Base-by-base conservation (phyloP, 2,113 vertebrate genomes). In the Coturnix japonica region DNA sequence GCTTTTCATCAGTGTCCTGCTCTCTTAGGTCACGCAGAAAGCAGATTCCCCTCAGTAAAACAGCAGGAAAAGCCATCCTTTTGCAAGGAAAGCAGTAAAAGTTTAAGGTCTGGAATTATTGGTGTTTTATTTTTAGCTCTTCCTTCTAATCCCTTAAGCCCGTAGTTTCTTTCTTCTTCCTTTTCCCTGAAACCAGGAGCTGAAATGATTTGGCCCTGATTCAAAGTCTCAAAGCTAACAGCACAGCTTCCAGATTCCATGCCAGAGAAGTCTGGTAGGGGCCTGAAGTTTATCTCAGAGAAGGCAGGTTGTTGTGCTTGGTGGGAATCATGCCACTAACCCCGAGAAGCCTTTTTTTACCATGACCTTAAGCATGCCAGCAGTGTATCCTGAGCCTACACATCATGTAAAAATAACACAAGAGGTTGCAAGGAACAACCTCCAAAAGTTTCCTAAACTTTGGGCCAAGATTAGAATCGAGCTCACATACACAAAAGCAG, bases 71-170 rank as follows among this genome's bases (percentile, higher is more conserved):
- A 80, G 61, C 61, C 84, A 81, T 85, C 63, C n/a, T 47, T 91
- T 56, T 65, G 47, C 80, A 91, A 74, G 57, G 53, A 75, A 96
- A 86, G 85, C 73, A 91, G 88, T 95, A 94, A 81, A 89, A 92
- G 73, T 87, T 82, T 56, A 69, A 81, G 79, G 72, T 89, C 94
- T 94, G 91, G 89, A 47, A 31, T 51, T 57, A 75, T 84, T 89
- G 84, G 74, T 44, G 20, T 46, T 93, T 95, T 96, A 96, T 96
- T 93, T 94, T 96, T 96, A 96, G 91, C 81, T 93, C 94, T 94
- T 89, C 75, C 80, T 82, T 95, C 81, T 96, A 93, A 96, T 93
- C 95, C 91, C 70, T 94, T 96, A 96, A 96, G 87, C 81, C 51
- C 0, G 1, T 7, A 71, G 92, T 87, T 96, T 84, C 92, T 96